Percentiles rank a stretch among this genome's conserved stretches.
Conservation (phyloP, 2,797 vertebrate species). For the Choloepus didactylus region DNA sequence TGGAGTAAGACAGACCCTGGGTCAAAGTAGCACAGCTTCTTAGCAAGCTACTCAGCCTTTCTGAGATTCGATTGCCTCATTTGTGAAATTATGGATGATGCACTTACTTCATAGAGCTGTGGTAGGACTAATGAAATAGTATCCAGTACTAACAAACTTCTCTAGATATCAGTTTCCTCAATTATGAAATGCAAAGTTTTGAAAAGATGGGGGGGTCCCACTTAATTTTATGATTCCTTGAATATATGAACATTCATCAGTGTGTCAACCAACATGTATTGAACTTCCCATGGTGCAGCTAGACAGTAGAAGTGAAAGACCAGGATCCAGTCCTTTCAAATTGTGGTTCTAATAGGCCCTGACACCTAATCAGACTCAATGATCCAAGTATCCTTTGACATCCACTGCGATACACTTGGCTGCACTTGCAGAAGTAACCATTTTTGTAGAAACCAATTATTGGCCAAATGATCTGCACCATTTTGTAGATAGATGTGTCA, state of each 20-base stretch:
- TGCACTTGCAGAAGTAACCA: not conserved
- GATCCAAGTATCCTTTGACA: constrained; percentile 8
- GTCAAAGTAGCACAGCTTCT: not conserved
- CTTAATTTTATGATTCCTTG: not conserved
- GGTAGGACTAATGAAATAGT: not conserved
- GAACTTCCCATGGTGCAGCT: not conserved
- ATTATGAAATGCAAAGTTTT: not conserved
- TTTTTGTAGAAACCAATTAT: constrained; percentile 45
- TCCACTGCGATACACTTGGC: not conserved
- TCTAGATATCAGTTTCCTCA: not conserved
- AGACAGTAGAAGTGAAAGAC: not conserved
- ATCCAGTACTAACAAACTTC: not conserved
- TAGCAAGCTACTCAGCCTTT: not conserved
- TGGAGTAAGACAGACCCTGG: not conserved
- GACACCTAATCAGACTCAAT: not conserved
- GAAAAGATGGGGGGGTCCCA: not conserved
- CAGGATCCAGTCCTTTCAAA: not conserved
- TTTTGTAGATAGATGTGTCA: not conserved
- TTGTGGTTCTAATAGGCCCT: constrained; percentile 15
- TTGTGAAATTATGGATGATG: not conserved
- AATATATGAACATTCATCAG: not conserved
- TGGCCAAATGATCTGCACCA: constrained; percentile 23
- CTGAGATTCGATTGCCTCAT: not conserved
- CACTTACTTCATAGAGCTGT: not conserved
- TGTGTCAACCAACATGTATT: not conserved